Base-by-base conservation (phyloP, 1,140 invertebrate genomes). In the Rhyzopertha dominica region DNA sequence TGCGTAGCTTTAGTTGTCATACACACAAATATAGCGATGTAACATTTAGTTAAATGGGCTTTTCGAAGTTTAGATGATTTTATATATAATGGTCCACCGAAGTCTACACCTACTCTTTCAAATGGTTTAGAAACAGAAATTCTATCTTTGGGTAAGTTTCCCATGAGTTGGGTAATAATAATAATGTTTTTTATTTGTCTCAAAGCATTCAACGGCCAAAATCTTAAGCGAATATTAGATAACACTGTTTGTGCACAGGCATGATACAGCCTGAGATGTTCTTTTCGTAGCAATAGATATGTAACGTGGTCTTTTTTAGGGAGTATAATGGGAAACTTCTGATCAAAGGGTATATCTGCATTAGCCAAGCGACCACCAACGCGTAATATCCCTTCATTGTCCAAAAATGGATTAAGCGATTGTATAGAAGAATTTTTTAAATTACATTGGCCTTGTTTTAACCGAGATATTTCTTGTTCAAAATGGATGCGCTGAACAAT, bases 1-100 rank as follows among this genome's bases (percentile, higher is more conserved):
- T 66, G 64, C 10, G 59, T 36, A 13, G 60, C 61, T 42, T 47
- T 51, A n/a, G 58, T 62, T 0, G 49, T 20, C 8, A 55, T 45
- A 34, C 61, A 67, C 5, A 61, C 50, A 38, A 66, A 64, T 7
- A 65, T 7, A 13, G 44, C 41, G 5, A 40, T 40, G 17, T 40
- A 40, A 26, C 37, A 39, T 26, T 39, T 39, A 1, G 20, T 26
- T 5, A 25, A 10, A 10, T n/a, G 37, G 9, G 23, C 22, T 25
- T 39, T 39, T 39, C 37, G 8, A 14, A 39, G 37, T 23, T 25
- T n/a, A 4, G 23, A 39, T 7, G 37, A 24, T 22, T 39, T 39
- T n/a, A 39, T 39, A 10, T 17, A 25, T 13, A 39, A 39, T 10
- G 37, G 37, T 14, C 37, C 37, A 14, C 19, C 23, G 17, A 9